Percentiles rank a stretch among this genome's conserved stretches.
These are phyloP conservation scores for Vombatus ursinus DNA, from an alignment of 2,113 vertebrate genomes.

Conservation along the genomic window DNA sequence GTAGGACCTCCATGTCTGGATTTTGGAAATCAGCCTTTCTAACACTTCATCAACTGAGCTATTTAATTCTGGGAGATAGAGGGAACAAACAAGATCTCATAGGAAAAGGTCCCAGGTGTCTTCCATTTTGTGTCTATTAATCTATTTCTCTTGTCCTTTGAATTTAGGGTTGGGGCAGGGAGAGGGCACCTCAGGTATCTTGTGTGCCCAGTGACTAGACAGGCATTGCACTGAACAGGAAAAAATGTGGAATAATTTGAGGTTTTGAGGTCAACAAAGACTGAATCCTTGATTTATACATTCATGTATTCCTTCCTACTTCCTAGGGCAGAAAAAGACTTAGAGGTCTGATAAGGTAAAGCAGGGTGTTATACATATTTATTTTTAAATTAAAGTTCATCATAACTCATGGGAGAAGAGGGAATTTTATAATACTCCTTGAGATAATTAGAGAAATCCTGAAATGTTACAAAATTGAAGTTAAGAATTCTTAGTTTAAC, in stretches of 20 bases:
- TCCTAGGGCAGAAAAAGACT: background rate
- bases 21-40: background rate
- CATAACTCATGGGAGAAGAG: background rate
- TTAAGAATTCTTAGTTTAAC: background rate
- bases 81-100: background rate
- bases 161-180: background rate
- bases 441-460: background rate
- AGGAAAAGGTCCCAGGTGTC: background rate
- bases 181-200: background rate
- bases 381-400: background rate
- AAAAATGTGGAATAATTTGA: background rate
- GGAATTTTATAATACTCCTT: background rate
- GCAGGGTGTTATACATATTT: background rate
- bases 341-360: background rate
- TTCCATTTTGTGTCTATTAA: background rate
- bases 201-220: background rate
- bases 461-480: background rate
- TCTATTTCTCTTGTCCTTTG: background rate
- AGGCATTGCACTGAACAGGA: background rate
- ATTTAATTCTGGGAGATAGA: background rate
- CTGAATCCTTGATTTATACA: background rate
- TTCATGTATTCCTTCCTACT: background rate
- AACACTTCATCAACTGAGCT: background rate
- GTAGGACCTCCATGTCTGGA: background rate
- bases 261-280: background rate